A percentile compares a stretch with the other conserved stretches of the same genome.
Conservation (phyloP, 1,140 invertebrate genomes). For the Drosophila neocordata region DNA sequence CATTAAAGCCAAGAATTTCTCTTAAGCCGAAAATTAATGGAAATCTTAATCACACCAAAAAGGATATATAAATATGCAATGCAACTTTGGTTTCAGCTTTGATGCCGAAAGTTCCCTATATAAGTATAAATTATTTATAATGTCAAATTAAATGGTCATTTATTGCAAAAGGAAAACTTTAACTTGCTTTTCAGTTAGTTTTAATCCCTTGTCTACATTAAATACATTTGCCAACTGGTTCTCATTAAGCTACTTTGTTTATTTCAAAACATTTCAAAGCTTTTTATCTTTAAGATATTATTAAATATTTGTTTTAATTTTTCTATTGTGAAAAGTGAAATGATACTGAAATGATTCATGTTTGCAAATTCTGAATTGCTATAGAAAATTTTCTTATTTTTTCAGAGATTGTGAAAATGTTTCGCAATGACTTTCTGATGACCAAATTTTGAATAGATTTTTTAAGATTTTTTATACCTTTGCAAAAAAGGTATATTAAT, state of each 20-base stretch:
- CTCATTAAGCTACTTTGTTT: background rate
- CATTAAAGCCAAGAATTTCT: background rate
- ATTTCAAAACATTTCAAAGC: background rate
- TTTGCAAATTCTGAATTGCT: background rate
- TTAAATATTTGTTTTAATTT: background rate
- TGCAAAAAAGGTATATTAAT: too few species aligned
- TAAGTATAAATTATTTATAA: background rate
- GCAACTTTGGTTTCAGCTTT: background rate
- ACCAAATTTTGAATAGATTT: background rate
- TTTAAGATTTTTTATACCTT: too few species aligned
- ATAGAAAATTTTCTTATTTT: too few species aligned
- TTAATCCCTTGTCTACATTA: background rate
- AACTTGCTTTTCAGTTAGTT: background rate
- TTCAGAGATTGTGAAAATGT: too few species aligned
- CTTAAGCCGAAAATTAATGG: constrained; percentile 6
- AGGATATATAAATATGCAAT: constrained; percentile 5
- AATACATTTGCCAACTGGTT: background rate
- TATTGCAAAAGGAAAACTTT: background rate
- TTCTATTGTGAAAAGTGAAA: too few species aligned
- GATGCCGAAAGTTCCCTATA: background rate
- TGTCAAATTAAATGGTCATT: background rate
- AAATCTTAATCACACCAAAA: constrained; percentile 8
- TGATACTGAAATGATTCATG: background rate
- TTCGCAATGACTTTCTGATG: too few species aligned
- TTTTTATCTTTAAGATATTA: background rate